Evolutionary conservation across 2,797 vertebrate genomes (phyloP), one percentile per base, ranked within the genome.

Genomic region (Yasuhikotakia modesta): DNA sequence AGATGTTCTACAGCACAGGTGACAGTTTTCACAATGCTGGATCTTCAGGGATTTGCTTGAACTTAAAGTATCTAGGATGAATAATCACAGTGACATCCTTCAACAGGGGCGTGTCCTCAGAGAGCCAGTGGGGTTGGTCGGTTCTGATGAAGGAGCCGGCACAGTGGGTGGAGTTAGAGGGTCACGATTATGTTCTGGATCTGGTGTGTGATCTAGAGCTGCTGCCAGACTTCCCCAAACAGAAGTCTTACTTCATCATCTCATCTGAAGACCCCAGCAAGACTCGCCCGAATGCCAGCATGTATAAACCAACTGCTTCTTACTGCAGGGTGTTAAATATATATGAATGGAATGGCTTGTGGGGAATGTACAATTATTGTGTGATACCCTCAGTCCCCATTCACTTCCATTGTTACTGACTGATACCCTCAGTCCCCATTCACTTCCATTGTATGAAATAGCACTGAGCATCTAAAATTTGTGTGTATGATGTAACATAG

Each of bases 171-270:
- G 97, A 99, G 87, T 91, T 99, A 74, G 95, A 96, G 0, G 98
- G 98, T n/a, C 96, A 97, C 0, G 97, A 98, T 89, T 97, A 97
- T 0, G 93, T 98, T 55, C 86, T 99, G 84, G 98, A 99, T 86
- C 90, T 99, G 70, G 84, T 99, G 88, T 96, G 96, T 0, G 93
- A 98, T 86, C 89, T 99, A 1, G 98, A 99, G 88, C 92, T 98
- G 75, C 92, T 93, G 11, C 76, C 87, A 3, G 92, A 93, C 83
- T 99, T 99, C 79, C 97, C 97, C 55, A 94, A 94, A 80, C 95
- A 94, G 90, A 96, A 92, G 85, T 96, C 95, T 73, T 96, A 95
- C 88, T 99, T 99, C 88, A 92, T 98, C 63, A 87, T 98, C 5
- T 93, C 95, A 0, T 91, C 94, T 0, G 96, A 95, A 60, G 93